phyloP scores from a whole-genome alignment of 2,888 invertebrate genomes.

The Pelosia muscerda region DNA sequence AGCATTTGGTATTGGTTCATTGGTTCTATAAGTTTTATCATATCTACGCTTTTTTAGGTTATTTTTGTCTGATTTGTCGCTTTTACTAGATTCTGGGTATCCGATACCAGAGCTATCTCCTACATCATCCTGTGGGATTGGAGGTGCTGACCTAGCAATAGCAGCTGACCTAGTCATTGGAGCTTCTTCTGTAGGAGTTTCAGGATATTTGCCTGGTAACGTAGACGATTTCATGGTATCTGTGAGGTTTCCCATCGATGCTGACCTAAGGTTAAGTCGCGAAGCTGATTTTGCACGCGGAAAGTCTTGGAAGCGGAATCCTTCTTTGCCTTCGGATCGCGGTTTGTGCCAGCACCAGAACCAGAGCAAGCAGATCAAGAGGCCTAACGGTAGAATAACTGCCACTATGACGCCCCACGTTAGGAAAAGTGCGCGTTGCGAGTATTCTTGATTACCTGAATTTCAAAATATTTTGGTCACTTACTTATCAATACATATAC shows the following conservation, averaged over 20 bases:
- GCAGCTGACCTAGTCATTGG: constrained; percentile 59
- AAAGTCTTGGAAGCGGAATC: constrained; percentile 85
- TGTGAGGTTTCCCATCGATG: constrained; percentile 85
- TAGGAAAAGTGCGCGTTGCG: constrained; percentile 91
- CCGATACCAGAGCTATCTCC: constrained; percentile 85
- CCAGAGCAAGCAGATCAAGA: constrained; percentile 88
- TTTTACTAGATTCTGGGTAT: constrained; percentile 82
- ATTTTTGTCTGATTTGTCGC: constrained; percentile 85
- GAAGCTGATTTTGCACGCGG: constrained; percentile 88
- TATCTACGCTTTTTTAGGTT: constrained; percentile 90
- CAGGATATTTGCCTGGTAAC: constrained; percentile 70
- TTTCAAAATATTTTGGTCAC: constrained; percentile 55
- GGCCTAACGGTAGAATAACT: constrained; percentile 89
- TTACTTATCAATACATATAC: background rate
- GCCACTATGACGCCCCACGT: constrained; percentile 91
- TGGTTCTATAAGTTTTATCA: constrained; percentile 93
- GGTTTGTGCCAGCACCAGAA: constrained; percentile 88
- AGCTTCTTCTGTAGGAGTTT: constrained; percentile 74
- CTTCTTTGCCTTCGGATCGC: constrained; percentile 86
- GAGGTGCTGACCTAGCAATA: constrained; percentile 70
- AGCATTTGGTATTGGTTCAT: constrained; percentile 92
- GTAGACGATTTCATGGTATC: constrained; percentile 82
- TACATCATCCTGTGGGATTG: constrained; percentile 65
- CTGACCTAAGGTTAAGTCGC: constrained; percentile 84
- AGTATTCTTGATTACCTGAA: constrained; percentile 89